phyloP scores from a whole-genome alignment of 2,113 vertebrate genomes.

The Lepisosteus osseus region DNA sequence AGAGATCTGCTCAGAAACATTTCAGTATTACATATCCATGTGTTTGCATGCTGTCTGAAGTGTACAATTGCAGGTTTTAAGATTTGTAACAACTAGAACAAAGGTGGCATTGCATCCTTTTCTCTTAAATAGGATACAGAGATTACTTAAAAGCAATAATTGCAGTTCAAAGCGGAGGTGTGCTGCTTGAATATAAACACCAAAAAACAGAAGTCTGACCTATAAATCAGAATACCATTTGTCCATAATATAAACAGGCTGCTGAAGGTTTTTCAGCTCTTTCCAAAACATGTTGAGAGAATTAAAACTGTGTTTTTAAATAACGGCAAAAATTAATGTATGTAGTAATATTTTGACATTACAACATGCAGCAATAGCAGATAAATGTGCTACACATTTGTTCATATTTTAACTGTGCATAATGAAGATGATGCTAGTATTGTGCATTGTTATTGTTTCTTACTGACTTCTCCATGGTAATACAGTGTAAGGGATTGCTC shows the following conservation, averaged over 20 bases:
- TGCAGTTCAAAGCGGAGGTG: constrained; percentile 24
- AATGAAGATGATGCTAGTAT: constrained; percentile 1
- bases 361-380: constrained; percentile 25
- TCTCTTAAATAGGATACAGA: constrained; percentile 21
- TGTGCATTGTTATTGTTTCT: background rate
- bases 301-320: background rate
- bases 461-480: background rate
- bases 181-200: constrained; percentile 8
- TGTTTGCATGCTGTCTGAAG: too few relatives aligned
- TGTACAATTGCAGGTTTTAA: too few relatives aligned
- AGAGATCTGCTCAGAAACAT: too few relatives aligned
- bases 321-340: too few relatives aligned
- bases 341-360: constrained; percentile 33
- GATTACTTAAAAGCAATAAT: background rate
- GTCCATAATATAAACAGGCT: constrained; percentile 28
- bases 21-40: too few relatives aligned
- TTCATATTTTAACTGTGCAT: constrained; percentile 25
- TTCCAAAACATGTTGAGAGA: background rate
- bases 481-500: background rate
- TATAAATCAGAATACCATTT: constrained; percentile 39
- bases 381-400: constrained; percentile 29
- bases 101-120: constrained; percentile 39
- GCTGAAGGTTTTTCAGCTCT: background rate
- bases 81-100: too few relatives aligned
- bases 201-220: constrained; percentile 27